phyloP scores from a whole-genome alignment of 2,888 invertebrate species.

The Belgica antarctica region DNA sequence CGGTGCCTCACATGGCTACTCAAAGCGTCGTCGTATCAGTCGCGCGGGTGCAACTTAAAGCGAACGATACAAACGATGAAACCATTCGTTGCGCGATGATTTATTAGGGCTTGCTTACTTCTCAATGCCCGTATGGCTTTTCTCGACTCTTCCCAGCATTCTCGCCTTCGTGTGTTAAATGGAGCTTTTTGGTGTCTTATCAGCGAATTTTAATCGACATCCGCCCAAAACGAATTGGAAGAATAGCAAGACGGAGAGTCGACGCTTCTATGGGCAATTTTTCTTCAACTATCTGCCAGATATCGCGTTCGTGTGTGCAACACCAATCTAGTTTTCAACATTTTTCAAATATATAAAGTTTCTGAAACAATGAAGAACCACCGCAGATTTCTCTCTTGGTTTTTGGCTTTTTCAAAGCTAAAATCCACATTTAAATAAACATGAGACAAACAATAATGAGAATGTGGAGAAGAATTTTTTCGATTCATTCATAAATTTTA shows the following conservation, averaged over 20 bases:
- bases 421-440: not conserved
- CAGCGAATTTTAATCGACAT: slow-evolving; percentile 40
- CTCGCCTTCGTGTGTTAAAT: slow-evolving; percentile 33
- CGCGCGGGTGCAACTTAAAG: not conserved
- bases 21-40: slow-evolving; percentile 22
- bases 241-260: too few relatives aligned
- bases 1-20: slow-evolving; percentile 35
- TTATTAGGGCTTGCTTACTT: slow-evolving; percentile 20
- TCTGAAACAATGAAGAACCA: slow-evolving; percentile 29
- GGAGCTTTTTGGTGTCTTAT: slow-evolving; percentile 30
- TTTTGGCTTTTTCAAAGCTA: slow-evolving; percentile 1
- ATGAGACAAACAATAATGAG: slow-evolving; percentile 35
- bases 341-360: not conserved
- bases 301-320: not conserved
- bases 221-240: slow-evolving; percentile 30
- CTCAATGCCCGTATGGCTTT: slow-evolving; percentile 18
- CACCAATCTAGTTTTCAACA: not conserved
- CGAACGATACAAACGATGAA: slow-evolving; percentile 15
- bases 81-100: slow-evolving; percentile 34
- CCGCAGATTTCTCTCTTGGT: not conserved
- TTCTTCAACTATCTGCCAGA: slow-evolving; percentile 30
- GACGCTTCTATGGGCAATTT: slow-evolving; percentile 28
- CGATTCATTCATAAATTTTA: slow-evolving; percentile 33
- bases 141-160: not conserved
- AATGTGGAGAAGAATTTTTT: slow-evolving; percentile 17